Evolutionary conservation across 2,113 vertebrate genomes (phyloP).

Genomic region (Lepidiolamprologus cunningtoni): DNA sequence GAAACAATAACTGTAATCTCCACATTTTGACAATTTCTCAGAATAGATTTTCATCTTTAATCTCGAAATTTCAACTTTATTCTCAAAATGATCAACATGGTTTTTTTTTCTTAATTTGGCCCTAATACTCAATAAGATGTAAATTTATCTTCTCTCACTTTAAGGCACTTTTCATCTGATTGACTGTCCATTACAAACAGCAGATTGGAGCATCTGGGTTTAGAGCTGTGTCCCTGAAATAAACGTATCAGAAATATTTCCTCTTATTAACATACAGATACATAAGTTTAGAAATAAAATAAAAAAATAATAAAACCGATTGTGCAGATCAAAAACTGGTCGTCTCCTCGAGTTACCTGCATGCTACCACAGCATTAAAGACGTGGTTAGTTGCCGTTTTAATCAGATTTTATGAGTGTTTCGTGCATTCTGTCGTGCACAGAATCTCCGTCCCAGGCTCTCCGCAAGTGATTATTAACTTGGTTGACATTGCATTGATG

Average conservation of each 20-base stretch:
- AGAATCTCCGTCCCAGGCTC: not conserved
- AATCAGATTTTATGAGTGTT: not conserved
- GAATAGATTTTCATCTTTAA: not conserved
- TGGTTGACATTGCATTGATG: not conserved
- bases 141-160: not conserved
- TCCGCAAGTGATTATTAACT: not conserved
- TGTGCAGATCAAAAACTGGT: not conserved
- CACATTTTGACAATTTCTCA: not conserved
- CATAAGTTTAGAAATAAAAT: not conserved
- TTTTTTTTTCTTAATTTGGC: not conserved
- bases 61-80: not conserved
- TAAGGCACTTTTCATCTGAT: not conserved
- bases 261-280: not conserved
- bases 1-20: not conserved
- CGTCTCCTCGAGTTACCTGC: not conserved
- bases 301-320: not conserved
- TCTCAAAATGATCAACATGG: not conserved
- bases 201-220: not conserved
- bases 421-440: not conserved
- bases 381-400: fast-evolving
- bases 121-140: not conserved
- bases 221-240: not conserved
- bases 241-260: not conserved
- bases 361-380: not conserved
- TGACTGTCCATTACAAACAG: not conserved